Evolutionary conservation across 2,113 vertebrate genomes (phyloP), one percentile per base, ranked within the genome.

Genomic region (Cynoglossus semilaevis): DNA sequence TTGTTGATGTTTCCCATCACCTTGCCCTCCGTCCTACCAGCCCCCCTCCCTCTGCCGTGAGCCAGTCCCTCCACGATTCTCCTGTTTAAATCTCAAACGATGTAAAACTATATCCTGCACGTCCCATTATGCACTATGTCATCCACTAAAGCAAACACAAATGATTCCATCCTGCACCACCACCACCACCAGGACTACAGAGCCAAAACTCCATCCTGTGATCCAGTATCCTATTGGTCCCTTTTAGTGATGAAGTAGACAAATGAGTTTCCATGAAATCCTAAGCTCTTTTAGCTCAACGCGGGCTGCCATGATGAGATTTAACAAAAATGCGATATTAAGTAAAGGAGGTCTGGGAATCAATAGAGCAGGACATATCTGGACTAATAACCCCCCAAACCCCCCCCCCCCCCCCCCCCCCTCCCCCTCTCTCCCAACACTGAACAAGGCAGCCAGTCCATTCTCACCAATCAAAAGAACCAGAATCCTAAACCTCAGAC

Each of bases 1-100:
- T 91, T 91, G 66, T 88, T 90, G 65, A 85, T 75, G 71, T 90
- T 88, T 85, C 91, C 90, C 90, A 92, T 92, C 71, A 71, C 76
- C 60, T 67, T 58, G 51, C 54, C 51, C 46, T 38, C 51, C 53
- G 37, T 70, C 50, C 45, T 14, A 37, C 56, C 36, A 34, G 12
- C 38, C 51, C 42, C 63, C 54, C 68, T 45, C 74, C 73, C 51
- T 51, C 18, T 43, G 53, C 72, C 69, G 22, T 19, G 35, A 43
- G 15, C 51, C 37, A 52, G 57, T 55, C 36, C 59, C 34, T 41
- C 62, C 13, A 3, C 46, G 22, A 49, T 22, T 11, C 53, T 47
- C 63, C 18, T 44, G 15, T 46, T 73, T 41, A 80, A 35, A 66
- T 29, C 64, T 83, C 79, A 80, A 51, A 65, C 61, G 63, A 70